Base-by-base conservation (phyloP, 1,140 invertebrate species). In the Thalassaphorura encarpata region DNA sequence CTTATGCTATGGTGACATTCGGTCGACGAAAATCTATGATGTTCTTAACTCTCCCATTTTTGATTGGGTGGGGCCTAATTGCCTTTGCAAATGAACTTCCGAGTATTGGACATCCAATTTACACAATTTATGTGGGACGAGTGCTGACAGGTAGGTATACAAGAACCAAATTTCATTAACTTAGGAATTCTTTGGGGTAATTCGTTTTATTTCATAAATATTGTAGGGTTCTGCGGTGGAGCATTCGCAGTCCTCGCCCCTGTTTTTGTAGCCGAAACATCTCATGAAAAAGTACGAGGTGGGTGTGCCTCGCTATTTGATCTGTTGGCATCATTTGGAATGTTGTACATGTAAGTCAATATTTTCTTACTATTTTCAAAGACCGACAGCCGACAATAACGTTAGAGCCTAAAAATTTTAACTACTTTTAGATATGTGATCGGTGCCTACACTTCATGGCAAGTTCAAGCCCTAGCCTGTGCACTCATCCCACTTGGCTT, bases 271-370 rank as follows among this genome's bases (percentile, higher is more conserved):
- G 77, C 76, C 13, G 81, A 83, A 68, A 76, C 80, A 6, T 75
- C 76, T 2, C 75, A 75, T 11, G 75, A 80, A 52, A 76, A 80
- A 2, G 83, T 89, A 57, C 75, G 89, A 28, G 89, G 89, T 3
- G 80, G 80, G 1, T 71, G 91, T 1, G 87, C 88, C 0, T 82
- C 87, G 0, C 81, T 85, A 64, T 85, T 86, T 59, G 85, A 89
- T 66, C 70, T 89, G 13, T 81, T 84, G 74, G 76, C 87, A 33
- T 84, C 82, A 1, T 67, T 81, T 18, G 86, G 85, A 61, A 87
- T 88, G 42, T 69, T 87, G 1, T 71, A 81, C 18, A 76, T 80
- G 0, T 88, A 87, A 66, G 72, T 72, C 26, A 47, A 66, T 68
- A n/a, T n/a, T n/a, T n/a, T n/a, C n/a, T n/a, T n/a, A n/a, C n/a